phyloP scores from a whole-genome alignment of 2,888 invertebrate genomes.

The Stenodema calcarata region DNA sequence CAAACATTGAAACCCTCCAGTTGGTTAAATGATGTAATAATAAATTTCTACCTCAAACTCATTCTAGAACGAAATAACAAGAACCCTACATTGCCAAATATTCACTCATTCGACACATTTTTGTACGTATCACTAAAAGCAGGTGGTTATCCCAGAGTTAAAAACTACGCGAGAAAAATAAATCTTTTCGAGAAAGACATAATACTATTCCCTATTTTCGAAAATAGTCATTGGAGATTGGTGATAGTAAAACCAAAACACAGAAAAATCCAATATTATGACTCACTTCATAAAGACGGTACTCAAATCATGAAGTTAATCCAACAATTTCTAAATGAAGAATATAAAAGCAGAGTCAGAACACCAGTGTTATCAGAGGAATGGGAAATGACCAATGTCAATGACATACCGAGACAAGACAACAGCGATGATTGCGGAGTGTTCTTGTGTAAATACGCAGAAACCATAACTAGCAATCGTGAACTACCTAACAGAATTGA shows the following conservation, averaged over 20 bases:
- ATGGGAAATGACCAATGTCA: background rate
- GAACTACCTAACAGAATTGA: background rate
- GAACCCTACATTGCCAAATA: background rate
- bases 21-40: conserved; percentile 17
- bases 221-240: background rate
- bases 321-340: background rate
- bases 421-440: conserved; percentile 17
- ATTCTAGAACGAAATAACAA: background rate
- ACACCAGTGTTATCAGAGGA: background rate
- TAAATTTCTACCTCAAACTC: background rate
- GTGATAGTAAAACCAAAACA: background rate
- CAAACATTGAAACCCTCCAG: background rate
- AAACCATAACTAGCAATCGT: background rate
- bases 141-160: conserved; percentile 8
- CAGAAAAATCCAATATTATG: background rate
- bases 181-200: conserved; percentile 15
- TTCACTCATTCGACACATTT: background rate
- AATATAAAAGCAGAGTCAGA: background rate
- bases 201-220: conserved; percentile 17
- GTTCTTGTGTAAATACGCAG: background rate
- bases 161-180: background rate
- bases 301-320: background rate
- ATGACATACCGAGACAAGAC: background rate
- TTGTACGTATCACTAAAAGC: background rate
- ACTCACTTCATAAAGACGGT: background rate